These are phyloP conservation scores for Ochropleura plecta DNA, from an alignment of 2,888 invertebrate species.

Conservation along the genomic window DNA sequence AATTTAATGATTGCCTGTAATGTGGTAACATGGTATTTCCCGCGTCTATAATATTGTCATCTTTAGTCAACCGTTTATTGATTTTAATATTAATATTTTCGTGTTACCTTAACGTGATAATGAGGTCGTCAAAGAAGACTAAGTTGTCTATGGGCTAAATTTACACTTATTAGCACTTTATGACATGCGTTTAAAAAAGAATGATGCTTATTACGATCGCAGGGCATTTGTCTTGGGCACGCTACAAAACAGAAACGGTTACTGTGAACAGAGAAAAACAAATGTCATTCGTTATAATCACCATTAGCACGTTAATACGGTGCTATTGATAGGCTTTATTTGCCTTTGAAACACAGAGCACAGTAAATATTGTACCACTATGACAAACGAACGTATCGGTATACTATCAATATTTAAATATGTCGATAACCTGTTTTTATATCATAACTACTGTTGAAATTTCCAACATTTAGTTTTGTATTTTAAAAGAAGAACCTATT, in stretches of 20 bases:
- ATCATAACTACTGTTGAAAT: not conserved
- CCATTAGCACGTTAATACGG: not conserved
- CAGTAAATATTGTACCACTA: not conserved
- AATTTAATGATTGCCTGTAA: not conserved
- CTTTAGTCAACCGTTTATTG: constrained; percentile 11
- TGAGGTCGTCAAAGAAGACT: not conserved
- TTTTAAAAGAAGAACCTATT: no score
- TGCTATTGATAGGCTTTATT: not conserved
- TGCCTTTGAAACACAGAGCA: not conserved
- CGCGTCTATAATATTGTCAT: not conserved
- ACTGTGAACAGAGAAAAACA: not conserved
- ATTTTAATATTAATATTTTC: constrained; percentile 1
- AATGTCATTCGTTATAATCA: not conserved
- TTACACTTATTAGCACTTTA: not conserved
- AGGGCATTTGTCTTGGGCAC: not conserved
- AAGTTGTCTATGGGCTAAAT: not conserved
- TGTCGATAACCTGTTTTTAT: constrained; percentile 1
- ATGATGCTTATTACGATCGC: not conserved
- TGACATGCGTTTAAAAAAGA: not conserved
- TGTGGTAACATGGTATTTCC: constrained; percentile 7
- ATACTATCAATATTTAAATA: not conserved
- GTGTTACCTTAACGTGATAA: not conserved
- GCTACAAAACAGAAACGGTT: no score
- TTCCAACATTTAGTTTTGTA: no score
- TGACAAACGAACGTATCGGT: not conserved